Evolutionary conservation across 2,113 vertebrate species (phyloP), one percentile per base, ranked within the genome.

Genomic region (Melanocharis versteri): DNA sequence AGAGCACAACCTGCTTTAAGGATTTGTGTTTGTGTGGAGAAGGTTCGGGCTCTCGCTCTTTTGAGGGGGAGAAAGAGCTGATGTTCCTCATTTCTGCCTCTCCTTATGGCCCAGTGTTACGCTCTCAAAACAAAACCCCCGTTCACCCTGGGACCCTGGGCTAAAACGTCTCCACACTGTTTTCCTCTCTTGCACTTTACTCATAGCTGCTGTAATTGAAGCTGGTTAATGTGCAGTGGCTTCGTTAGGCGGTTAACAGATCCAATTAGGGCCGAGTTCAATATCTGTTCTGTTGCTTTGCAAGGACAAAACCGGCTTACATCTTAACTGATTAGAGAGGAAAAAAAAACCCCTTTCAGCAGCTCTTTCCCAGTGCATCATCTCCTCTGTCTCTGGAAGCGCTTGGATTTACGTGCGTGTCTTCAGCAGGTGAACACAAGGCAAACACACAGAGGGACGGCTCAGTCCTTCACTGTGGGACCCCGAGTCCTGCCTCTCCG

Each of bases 261-360:
- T 60, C 61, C 79, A 92, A 65, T 93, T 88, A 95, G n/a, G 48
- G 37, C 37, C 3, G 4, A 76, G 70, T 24, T 96, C 96, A 83
- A 53, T 94, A 94, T 27, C 82, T 60, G 70, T 76, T 93, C 66
- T 10, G 13, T 22, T 90, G 78, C 78, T 91, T 85, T 90, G 85
- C 71, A 88, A 65, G 83, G 82, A 76, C 40, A 62, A 79, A 79
- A 83, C 70, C 62, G 42, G 53, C 58, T 93, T 79, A 80, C 48
- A 72, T 93, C 88, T 95, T 85, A 88, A 88, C 79, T 93, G 35
- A 77, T 77, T 58, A 92, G 50, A 57, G 50, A 35, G 37, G 27
- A 60, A 73, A 62, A 21, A 51, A 58, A 84, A 68, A 11, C 23
- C 12, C 39, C 66, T 65, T 85, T 62, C 68, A 53, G 40, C 48